Conservation (phyloP, 2,797 vertebrate species). For the Centropyge bicolor region DNA sequence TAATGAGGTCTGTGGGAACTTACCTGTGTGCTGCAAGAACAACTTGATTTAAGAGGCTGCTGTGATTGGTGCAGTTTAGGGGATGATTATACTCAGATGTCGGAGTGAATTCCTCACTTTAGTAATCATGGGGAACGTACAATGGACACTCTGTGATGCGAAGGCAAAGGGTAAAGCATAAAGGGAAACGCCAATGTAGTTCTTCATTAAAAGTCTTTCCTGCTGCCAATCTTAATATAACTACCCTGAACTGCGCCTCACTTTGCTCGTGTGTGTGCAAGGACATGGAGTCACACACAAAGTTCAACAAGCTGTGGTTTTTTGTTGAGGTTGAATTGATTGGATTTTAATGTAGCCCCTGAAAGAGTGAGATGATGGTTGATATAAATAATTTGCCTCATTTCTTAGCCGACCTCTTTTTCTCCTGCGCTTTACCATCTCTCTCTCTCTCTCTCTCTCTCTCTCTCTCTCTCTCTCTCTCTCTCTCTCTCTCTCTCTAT, state of each 20-base stretch:
- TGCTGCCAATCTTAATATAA: conserved; percentile 76
- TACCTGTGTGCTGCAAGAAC: conserved; percentile 14
- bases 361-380: conserved; percentile 63
- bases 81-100: conserved; percentile 70
- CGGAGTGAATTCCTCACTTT: conserved; percentile 70
- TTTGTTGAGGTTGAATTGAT: conserved; percentile 57
- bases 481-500: neutral
- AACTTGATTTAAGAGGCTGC: conserved; percentile 45
- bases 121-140: conserved; percentile 65
- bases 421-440: conserved; percentile 1
- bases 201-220: conserved; percentile 75
- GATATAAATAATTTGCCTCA: conserved; percentile 60
- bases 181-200: conserved; percentile 55
- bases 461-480: conserved; percentile 8
- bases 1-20: conserved; percentile 12
- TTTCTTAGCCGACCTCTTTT: conserved; percentile 30
- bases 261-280: conserved; percentile 10
- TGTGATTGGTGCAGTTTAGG: conserved; percentile 51
- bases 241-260: conserved; percentile 38
- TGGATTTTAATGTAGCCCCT: conserved; percentile 68
- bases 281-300: conserved; percentile 26
- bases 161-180: conserved; percentile 49
- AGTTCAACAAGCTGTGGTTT: conserved; percentile 40
- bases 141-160: conserved; percentile 73
- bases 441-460: conserved; percentile 4